phyloP scores from a whole-genome alignment of 2,888 invertebrate genomes.

The Apocheima hispidaria region DNA sequence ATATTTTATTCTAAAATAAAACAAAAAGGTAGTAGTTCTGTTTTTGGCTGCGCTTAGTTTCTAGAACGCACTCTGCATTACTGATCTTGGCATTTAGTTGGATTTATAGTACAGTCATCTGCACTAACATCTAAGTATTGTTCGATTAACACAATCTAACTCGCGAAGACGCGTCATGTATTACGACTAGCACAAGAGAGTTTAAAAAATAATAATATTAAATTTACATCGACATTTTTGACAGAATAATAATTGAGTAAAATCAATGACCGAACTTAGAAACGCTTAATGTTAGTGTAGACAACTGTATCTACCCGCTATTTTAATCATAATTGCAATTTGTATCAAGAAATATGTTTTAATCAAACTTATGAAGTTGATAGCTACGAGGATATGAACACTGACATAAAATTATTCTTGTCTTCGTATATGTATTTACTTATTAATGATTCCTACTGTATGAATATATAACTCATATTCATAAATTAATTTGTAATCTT shows the following conservation, averaged over 20 bases:
- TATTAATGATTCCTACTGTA: slow-evolving; percentile 18
- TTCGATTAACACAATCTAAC: no score
- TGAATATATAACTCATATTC: slow-evolving; percentile 25
- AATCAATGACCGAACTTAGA: neutral
- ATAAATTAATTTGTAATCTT: slow-evolving; percentile 11
- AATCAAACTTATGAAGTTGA: neutral
- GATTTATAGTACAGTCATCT: no score
- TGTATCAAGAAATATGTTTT: neutral
- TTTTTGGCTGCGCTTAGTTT: neutral
- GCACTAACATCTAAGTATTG: no score
- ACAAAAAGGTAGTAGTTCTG: neutral
- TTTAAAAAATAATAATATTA: no score
- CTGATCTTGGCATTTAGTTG: no score
- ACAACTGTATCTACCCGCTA: neutral
- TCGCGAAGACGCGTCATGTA: no score
- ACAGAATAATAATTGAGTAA: no score
- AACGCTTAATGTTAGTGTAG: neutral
- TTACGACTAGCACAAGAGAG: no score
- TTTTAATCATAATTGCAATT: neutral
- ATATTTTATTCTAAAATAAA: neutral
- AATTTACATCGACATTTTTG: no score
- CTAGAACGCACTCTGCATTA: no score
- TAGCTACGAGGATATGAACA: neutral
- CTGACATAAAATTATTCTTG: neutral
- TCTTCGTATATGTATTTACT: slow-evolving; percentile 5